phyloP scores from a whole-genome alignment of 2,113 vertebrate genomes.

The Sprattus sprattus region DNA sequence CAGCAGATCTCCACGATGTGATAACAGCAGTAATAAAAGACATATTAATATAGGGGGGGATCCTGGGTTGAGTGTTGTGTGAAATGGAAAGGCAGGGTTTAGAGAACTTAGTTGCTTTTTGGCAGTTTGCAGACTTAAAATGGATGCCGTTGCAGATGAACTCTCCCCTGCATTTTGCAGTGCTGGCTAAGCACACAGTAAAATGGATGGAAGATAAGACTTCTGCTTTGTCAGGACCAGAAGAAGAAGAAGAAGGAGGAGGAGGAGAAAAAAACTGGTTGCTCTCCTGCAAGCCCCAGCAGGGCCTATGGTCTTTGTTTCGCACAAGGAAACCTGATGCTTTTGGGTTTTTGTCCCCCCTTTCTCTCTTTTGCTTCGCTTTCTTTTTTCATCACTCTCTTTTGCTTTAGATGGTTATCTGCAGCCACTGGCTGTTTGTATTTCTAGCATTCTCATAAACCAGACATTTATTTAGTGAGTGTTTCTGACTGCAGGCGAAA shows the following conservation, averaged over 20 bases:
- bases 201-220: slow-evolving; percentile 44
- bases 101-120: not conserved
- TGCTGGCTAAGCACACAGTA: slow-evolving; percentile 28
- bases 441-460: not conserved
- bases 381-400: not conserved
- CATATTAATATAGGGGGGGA: not conserved
- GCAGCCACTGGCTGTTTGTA: not conserved
- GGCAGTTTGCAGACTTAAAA: not conserved
- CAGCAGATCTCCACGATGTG: not conserved
- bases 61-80: not conserved
- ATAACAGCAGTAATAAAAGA: not conserved
- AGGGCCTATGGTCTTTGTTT: slow-evolving; percentile 48
- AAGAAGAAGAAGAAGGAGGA: not conserved
- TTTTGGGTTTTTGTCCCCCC: not conserved
- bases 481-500: not conserved
- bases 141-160: not conserved
- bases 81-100: not conserved
- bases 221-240: slow-evolving; percentile 31
- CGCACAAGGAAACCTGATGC: slow-evolving; percentile 38
- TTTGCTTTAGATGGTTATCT: not conserved
- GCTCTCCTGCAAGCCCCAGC: slow-evolving; percentile 49
- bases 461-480: not conserved
- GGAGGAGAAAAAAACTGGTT: slow-evolving; percentile 3
- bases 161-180: not conserved
- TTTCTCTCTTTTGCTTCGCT: not conserved